phyloP scores from a whole-genome alignment of 1,140 invertebrate species.

The Anadara kagoshimensis region DNA sequence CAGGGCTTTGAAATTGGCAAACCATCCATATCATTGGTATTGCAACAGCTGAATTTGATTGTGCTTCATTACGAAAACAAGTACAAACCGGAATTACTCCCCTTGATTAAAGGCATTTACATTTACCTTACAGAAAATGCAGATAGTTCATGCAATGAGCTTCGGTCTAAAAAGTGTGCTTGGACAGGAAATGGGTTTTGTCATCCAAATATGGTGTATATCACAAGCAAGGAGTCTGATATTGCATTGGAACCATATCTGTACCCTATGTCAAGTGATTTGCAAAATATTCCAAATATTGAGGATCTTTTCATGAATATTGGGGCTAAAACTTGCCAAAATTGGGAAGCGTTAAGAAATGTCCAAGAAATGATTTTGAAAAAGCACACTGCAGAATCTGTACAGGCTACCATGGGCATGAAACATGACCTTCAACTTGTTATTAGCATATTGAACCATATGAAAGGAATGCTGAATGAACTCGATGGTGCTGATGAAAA shows the following conservation, averaged over 20 bases:
- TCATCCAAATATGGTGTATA: background rate
- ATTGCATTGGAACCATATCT: background rate
- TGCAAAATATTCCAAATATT: background rate
- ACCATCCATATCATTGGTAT: background rate
- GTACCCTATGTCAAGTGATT: background rate
- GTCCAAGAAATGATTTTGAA: background rate
- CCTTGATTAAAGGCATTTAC: background rate
- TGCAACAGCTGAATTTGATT: background rate
- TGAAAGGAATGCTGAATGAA: background rate
- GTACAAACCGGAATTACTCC: slow-evolving; percentile 1
- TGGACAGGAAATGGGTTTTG: slow-evolving; percentile 3
- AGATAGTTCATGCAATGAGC: background rate
- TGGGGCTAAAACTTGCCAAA: background rate
- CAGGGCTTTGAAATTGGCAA: no score
- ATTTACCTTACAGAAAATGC: background rate
- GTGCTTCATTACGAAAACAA: background rate
- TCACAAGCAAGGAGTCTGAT: background rate
- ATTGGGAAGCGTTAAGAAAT: background rate
- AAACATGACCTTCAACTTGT: background rate
- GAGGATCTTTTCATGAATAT: background rate
- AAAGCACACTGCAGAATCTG: background rate
- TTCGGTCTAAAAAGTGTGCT: background rate
- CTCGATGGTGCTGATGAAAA: background rate
- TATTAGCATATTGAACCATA: background rate
- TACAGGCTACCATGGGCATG: background rate